phyloP scores from a whole-genome alignment of 2,113 vertebrate species.

The Pedionomus torquatus region DNA sequence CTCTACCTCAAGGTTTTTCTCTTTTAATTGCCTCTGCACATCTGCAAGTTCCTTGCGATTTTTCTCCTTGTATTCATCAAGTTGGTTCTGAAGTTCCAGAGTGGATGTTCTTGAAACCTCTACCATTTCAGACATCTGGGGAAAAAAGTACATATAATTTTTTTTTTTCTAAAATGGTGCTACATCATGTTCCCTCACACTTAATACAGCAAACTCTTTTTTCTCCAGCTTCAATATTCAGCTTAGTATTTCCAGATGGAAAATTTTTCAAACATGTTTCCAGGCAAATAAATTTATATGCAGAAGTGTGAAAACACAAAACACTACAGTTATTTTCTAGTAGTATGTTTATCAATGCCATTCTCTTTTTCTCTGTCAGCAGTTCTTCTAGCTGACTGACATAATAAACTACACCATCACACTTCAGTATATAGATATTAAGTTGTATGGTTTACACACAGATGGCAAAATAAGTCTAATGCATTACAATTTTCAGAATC shows the following conservation, averaged over 20 bases:
- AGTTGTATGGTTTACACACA: not conserved
- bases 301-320: not conserved
- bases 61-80: conserved; percentile 93
- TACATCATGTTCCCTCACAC: not conserved
- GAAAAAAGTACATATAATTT: not conserved
- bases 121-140: conserved; percentile 90
- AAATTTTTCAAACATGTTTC: not conserved
- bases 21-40: conserved; percentile 87
- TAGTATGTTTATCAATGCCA: not conserved
- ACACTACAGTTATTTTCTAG: not conserved
- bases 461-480: not conserved
- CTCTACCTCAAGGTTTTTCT: conserved; percentile 86
- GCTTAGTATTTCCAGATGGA: not conserved
- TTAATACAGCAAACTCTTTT: not conserved
- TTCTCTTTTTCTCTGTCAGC: not conserved
- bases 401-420: not conserved
- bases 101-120: conserved; percentile 85
- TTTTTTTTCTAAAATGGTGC: not conserved
- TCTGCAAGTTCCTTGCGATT: conserved; percentile 86
- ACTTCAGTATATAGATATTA: not conserved
- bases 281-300: not conserved
- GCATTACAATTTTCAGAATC: not conserved
- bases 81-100: conserved; percentile 90
- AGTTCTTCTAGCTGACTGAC: not conserved
- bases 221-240: not conserved